phyloP scores from a whole-genome alignment of 1,140 invertebrate species.

The Bombus affinis region DNA sequence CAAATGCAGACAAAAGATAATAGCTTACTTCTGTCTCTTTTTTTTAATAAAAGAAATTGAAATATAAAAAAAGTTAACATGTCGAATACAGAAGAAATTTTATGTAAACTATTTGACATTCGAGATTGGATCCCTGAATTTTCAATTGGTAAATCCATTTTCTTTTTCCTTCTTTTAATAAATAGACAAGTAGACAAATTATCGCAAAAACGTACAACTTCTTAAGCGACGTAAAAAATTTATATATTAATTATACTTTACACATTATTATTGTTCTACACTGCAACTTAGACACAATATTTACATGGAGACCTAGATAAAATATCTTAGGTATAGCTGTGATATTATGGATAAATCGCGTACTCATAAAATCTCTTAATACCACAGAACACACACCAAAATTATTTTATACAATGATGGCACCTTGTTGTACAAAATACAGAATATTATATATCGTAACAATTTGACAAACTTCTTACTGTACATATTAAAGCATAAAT shows the following conservation, averaged over 20 bases:
- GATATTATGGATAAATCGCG: neutral
- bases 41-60: neutral
- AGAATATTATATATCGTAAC: slow-evolving; percentile 21
- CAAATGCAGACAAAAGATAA: neutral
- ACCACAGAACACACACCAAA: slow-evolving; percentile 10
- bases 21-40: neutral
- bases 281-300: slow-evolving; percentile 17
- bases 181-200: neutral
- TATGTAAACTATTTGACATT: slow-evolving; percentile 32
- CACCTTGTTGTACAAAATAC: slow-evolving; percentile 28
- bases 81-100: slow-evolving; percentile 5
- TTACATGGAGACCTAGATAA: slow-evolving; percentile 28
- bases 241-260: slow-evolving; percentile 50
- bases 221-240: slow-evolving; percentile 49
- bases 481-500: slow-evolving; percentile 25
- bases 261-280: slow-evolving; percentile 27
- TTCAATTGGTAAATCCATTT: slow-evolving; percentile 59
- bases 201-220: neutral
- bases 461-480: neutral
- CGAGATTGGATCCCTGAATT: slow-evolving; percentile 67
- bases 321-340: neutral
- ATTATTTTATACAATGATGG: slow-evolving; percentile 37
- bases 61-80: neutral
- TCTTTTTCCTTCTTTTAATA: slow-evolving; percentile 46
- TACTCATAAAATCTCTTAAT: neutral